phyloP scores from a whole-genome alignment of 2,888 invertebrate species.

The Nomada ruficornis region DNA sequence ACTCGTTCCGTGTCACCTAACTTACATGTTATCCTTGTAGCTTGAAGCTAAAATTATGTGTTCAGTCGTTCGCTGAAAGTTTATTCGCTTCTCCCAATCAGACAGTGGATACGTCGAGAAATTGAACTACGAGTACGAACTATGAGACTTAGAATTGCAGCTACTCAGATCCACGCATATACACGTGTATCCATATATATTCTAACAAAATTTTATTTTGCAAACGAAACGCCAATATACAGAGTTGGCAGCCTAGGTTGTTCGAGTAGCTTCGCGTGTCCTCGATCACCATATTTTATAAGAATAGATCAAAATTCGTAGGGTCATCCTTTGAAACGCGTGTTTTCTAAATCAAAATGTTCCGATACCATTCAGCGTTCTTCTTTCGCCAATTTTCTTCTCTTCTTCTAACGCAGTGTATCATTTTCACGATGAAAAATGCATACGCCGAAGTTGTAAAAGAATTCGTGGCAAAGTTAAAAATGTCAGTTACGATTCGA shows the following conservation, averaged over 20 bases:
- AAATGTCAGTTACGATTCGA: background rate
- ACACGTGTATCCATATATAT: slow-evolving; percentile 57
- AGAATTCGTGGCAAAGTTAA: background rate
- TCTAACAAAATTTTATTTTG: slow-evolving; percentile 74
- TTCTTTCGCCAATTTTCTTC: background rate
- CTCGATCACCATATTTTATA: slow-evolving; percentile 53
- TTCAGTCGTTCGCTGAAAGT: slow-evolving; percentile 2
- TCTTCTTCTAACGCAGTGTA: too few species aligned
- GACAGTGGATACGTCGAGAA: background rate
- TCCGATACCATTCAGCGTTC: background rate
- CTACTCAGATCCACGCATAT: slow-evolving; percentile 44
- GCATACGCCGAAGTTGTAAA: background rate
- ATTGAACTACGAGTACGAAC: background rate
- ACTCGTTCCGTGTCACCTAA: background rate
- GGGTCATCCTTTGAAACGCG: background rate
- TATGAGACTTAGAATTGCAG: slow-evolving; percentile 29
- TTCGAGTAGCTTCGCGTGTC: slow-evolving; percentile 56
- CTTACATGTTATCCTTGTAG: background rate
- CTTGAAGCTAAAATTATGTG: background rate
- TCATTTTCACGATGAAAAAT: too few species aligned
- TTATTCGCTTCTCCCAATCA: background rate
- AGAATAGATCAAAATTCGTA: slow-evolving; percentile 5
- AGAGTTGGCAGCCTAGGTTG: slow-evolving; percentile 34
- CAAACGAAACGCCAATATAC: slow-evolving; percentile 62
- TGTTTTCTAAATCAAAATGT: slow-evolving; percentile 10